A percentile compares a stretch with the other conserved stretches of the same genome.
Evolutionary conservation across 2,888 invertebrate species (phyloP).

Genomic region (Sisyra terminalis): DNA sequence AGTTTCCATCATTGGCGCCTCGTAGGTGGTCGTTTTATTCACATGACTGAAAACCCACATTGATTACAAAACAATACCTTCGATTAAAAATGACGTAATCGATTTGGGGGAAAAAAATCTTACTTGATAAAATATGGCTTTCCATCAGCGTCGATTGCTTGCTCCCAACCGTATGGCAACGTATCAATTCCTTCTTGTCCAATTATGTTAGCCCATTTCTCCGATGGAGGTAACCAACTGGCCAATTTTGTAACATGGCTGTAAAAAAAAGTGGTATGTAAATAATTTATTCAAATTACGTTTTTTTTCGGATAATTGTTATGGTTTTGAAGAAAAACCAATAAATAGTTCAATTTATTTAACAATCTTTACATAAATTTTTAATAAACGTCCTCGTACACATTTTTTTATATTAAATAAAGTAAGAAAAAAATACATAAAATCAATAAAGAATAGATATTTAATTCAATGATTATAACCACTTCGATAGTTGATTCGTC

Average conservation of each 20-base stretch:
- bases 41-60: conserved; percentile 39
- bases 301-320: no score
- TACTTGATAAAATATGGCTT: conserved; percentile 69
- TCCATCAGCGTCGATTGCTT: conserved; percentile 65
- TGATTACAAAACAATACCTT: neutral
- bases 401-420: no score
- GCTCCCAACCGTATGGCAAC: conserved; percentile 84
- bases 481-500: no score
- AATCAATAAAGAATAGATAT: no score
- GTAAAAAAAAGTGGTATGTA: conserved; percentile 31
- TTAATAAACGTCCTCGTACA: no score
- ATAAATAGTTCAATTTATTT: no score
- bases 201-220: conserved; percentile 46
- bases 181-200: conserved; percentile 27
- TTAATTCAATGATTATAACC: no score
- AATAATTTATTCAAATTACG: conserved; percentile 1
- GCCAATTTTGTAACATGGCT: conserved; percentile 72
- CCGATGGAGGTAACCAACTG: conserved; percentile 78
- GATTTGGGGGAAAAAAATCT: conserved; percentile 21
- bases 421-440: no score
- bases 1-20: conserved; percentile 51
- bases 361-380: no score
- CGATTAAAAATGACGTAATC: neutral
- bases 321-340: no score
- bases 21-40: conserved; percentile 83